Evolutionary conservation across 2,888 invertebrate genomes (phyloP).

Genomic region (Sesia bembeciformis): DNA sequence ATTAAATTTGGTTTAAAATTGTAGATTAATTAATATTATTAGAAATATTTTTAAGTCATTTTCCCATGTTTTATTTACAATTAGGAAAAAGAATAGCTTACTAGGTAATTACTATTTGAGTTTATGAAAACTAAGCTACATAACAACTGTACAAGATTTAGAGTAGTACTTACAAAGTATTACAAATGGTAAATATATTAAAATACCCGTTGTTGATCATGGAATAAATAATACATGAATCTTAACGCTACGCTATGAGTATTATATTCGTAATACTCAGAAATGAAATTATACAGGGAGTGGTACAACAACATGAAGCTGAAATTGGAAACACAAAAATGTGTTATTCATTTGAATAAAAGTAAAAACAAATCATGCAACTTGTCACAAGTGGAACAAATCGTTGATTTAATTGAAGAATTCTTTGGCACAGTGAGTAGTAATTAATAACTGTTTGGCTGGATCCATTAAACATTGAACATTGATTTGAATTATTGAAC

Average conservation of each 20-base stretch:
- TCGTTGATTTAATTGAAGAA: conserved; percentile 7
- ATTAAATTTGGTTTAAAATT: too few relatives aligned
- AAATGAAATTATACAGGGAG: conserved; percentile 5
- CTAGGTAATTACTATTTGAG: neutral
- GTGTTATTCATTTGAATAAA: conserved; percentile 4
- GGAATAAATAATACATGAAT: conserved; percentile 13
- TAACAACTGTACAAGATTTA: conserved; percentile 46
- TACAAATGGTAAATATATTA: neutral
- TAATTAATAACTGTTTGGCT: neutral
- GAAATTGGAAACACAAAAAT: neutral
- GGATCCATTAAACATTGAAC: too few relatives aligned
- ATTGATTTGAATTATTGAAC: too few relatives aligned
- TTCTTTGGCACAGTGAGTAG: conserved; percentile 23
- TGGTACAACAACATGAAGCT: neutral
- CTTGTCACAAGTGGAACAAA: conserved; percentile 3
- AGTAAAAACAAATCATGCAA: neutral
- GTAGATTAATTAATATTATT: too few relatives aligned
- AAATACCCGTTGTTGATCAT: conserved; percentile 27
- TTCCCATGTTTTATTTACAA: too few relatives aligned
- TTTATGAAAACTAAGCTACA: conserved; percentile 35
- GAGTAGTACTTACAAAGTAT: neutral
- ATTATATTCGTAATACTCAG: neutral
- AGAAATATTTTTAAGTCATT: too few relatives aligned
- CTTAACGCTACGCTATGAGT: conserved; percentile 5
- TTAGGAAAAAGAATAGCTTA: too few relatives aligned